phyloP scores from a whole-genome alignment of 1,140 invertebrate genomes.

The Apis laboriosa region DNA sequence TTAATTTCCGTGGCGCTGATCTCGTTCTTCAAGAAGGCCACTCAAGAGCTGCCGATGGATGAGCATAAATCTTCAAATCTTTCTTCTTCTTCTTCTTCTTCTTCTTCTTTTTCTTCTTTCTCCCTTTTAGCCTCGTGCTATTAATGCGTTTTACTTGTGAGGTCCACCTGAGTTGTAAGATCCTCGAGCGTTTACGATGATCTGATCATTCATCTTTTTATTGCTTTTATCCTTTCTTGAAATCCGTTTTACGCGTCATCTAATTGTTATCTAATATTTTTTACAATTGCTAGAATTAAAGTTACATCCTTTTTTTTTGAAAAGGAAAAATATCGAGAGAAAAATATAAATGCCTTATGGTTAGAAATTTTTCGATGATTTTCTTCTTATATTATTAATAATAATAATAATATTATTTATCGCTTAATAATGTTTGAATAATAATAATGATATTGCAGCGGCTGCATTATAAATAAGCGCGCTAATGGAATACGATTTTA shows the following conservation, averaged over 20 bases:
- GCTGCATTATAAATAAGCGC: neutral
- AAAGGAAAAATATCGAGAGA: neutral
- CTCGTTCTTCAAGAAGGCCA: constrained; percentile 52
- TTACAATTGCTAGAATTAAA: neutral
- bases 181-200: neutral
- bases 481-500: neutral
- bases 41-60: constrained; percentile 39
- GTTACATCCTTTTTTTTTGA: neutral
- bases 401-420: neutral
- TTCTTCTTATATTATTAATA: neutral
- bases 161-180: neutral
- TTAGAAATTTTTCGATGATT: neutral
- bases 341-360: neutral
- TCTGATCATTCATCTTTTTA: constrained; percentile 3
- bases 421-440: neutral
- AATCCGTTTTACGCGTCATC: neutral
- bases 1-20: constrained; percentile 71
- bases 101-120: neutral
- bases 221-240: neutral
- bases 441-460: neutral
- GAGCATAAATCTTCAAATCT: constrained; percentile 42
- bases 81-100: neutral
- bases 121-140: neutral
- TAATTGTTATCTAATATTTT: constrained; percentile 6
- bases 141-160: constrained; percentile 27